phyloP scores from a whole-genome alignment of 2,113 vertebrate genomes.

The Furnarius figulus region DNA sequence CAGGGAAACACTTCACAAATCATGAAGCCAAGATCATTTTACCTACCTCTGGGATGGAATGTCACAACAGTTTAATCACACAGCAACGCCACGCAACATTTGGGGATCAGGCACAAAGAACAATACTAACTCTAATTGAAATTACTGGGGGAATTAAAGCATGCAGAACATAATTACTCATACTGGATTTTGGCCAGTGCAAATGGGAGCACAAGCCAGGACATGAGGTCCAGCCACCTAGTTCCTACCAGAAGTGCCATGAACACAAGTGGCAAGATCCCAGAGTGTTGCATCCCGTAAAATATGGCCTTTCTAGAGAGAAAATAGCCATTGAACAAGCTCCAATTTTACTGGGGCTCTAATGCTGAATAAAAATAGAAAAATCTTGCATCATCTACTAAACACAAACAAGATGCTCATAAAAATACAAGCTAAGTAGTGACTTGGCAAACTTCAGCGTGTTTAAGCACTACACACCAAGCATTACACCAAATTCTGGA shows the following conservation, averaged over 20 bases:
- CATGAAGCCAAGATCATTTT: slow-evolving; percentile 12
- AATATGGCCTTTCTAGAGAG: not conserved
- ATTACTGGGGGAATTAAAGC: slow-evolving; percentile 53
- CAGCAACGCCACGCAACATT: not conserved
- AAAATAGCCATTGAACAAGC: not conserved
- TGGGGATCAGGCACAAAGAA: not conserved
- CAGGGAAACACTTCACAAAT: not conserved
- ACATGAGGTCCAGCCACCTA: slow-evolving; percentile 37
- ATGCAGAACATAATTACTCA: slow-evolving; percentile 42
- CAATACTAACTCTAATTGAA: slow-evolving; percentile 48
- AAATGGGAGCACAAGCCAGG: slow-evolving; percentile 40
- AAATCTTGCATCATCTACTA: not conserved
- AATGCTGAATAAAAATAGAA: not conserved
- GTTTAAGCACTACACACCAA: not conserved
- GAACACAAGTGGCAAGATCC: slow-evolving; percentile 2
- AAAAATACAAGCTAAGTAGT: not conserved
- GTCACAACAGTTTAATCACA: slow-evolving; percentile 9
- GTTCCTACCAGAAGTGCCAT: slow-evolving; percentile 41
- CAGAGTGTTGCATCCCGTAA: not conserved
- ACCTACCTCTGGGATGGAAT: slow-evolving; percentile 26
- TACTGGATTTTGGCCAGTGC: slow-evolving; percentile 52
- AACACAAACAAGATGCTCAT: not conserved
- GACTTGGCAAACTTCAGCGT: not conserved
- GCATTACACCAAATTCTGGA: not conserved
- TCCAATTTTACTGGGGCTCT: not conserved